Evolutionary conservation across 2,888 invertebrate genomes (phyloP).

Genomic region (Ariolimax columbianus): DNA sequence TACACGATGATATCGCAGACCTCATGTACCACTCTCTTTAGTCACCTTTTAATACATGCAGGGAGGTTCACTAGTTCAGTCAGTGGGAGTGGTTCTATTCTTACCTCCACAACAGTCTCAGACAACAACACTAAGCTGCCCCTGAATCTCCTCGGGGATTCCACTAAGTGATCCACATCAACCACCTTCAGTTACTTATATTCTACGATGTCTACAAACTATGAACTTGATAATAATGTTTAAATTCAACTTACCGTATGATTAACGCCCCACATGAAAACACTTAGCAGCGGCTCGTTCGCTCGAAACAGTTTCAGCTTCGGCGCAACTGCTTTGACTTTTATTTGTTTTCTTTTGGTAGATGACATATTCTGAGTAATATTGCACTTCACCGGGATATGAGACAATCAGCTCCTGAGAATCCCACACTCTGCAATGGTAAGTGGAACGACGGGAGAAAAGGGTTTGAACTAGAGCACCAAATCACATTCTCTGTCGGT

Average conservation of each 20-base stretch:
- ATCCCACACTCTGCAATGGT: constrained; percentile 4
- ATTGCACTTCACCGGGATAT: constrained; percentile 58
- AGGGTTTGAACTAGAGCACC: neutral
- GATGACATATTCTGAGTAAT: constrained; percentile 51
- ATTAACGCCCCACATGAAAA: constrained; percentile 99
- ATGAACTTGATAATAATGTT: neutral
- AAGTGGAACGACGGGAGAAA: neutral
- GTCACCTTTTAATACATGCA: no score
- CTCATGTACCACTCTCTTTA: no score
- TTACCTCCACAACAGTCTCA: no score
- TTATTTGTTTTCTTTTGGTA: constrained; percentile 87
- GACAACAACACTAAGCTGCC: no score
- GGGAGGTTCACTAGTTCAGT: no score
- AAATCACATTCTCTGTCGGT: constrained; percentile 39
- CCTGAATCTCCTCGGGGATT: no score
- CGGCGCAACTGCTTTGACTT: constrained; percentile 98
- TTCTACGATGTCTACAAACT: neutral
- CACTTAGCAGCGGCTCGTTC: constrained; percentile 98
- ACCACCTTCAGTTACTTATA: no score
- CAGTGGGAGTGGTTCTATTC: no score
- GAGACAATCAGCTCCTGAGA: neutral
- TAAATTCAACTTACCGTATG: constrained; percentile 91
- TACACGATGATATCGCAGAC: no score
- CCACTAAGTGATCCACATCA: no score
- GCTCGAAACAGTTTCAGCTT: constrained; percentile 99